Base-by-base conservation (phyloP, 2,113 vertebrate genomes). In the Galemys pyrenaicus region DNA sequence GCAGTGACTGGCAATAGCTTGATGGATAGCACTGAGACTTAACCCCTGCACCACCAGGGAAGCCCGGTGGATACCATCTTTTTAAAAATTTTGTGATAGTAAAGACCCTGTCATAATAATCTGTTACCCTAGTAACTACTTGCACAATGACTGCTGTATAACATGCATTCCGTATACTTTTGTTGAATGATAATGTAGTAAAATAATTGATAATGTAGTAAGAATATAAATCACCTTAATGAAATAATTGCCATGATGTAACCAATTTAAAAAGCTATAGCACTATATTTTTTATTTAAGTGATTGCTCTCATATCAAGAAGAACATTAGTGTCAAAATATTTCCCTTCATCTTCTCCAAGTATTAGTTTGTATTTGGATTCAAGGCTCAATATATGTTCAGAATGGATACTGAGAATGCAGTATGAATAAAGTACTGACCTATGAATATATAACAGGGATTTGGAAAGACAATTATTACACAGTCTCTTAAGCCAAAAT, bases 391-490 rank as follows among this genome's bases (percentile, higher is more conserved):
- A 30, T 92, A 62, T 83, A 41, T 83, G 24, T 92, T 89, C 16
- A 26, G 20, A 71, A 74, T 83, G 41, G 17, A 64, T 64, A 17
- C 86, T 92, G 19, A 30, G 20, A 73, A 74, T 83, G 41, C n/a
- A 89, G 24, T 65, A 49, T 73, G 62, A 92, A 32, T 58, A 80
- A 87, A 90, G 12, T 64, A 88, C 30, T 65, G 1, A 5, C 28
- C 39, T 92, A 62, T 81, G 32, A 70, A 80, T 87, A 92, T 87
- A 54, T 88, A 93, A 85, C 28, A 85, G 46, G 5, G 20, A 70
- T 71, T 91, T 46, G 85, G 74, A 78, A n/a, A 80, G 24, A 51
- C 49, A 84, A 80, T 84, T 92, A 94, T 68, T 67, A 94, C 19
- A 92, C 15, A 91, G 39, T 77, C 62, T 77, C 51, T 83, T 88